Conservation (phyloP, 2,797 vertebrate species). For the Alosa sapidissima region DNA sequence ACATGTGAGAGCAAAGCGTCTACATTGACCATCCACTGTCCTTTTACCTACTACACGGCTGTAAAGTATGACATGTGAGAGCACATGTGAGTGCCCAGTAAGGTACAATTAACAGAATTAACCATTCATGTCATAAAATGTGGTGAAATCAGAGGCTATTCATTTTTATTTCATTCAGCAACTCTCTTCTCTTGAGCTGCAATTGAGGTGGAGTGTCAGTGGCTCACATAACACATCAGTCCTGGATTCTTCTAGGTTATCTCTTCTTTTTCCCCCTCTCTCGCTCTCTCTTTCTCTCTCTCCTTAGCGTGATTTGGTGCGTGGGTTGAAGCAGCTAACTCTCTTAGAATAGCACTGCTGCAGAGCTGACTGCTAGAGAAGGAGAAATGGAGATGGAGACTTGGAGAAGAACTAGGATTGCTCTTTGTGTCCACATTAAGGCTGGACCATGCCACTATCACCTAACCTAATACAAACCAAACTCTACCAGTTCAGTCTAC, state of each 20-base stretch:
- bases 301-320: conserved; percentile 79
- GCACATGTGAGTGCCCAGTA: not conserved
- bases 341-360: conserved; percentile 86
- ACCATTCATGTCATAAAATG: not conserved
- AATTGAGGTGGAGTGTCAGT: conserved; percentile 2
- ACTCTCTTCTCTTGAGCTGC: conserved; percentile 1
- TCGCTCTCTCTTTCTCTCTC: conserved; percentile 65
- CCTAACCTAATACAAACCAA: not conserved
- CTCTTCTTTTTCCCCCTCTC: conserved; percentile 54
- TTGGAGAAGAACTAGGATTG: conserved; percentile 53
- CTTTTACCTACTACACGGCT: not conserved
- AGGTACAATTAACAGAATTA: not conserved
- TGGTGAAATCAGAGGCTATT: not conserved
- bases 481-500: not conserved
- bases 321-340: conserved; percentile 84
- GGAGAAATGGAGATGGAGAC: conserved; percentile 62
- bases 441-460: not conserved
- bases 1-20: not conserved
- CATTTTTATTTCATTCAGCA: conserved; percentile 10
- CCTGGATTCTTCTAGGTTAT: conserved; percentile 58
- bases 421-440: not conserved
- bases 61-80: not conserved
- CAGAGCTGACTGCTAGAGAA: conserved; percentile 76
- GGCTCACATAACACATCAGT: conserved; percentile 57
- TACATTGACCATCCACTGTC: not conserved